phyloP scores from a whole-genome alignment of 2,888 invertebrate genomes.

The Tuberolachnus salignus region DNA sequence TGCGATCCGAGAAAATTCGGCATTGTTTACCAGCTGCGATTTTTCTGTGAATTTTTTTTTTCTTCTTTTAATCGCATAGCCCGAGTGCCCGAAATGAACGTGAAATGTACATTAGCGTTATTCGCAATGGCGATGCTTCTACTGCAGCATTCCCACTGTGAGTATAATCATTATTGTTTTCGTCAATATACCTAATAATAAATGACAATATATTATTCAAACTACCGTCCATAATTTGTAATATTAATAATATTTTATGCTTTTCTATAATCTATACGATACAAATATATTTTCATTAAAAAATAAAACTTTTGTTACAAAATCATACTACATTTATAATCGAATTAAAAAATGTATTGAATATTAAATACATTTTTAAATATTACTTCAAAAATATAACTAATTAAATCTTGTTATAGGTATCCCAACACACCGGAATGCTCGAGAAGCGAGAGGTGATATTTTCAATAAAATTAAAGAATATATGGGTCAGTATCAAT shows the following conservation, averaged over 20 bases:
- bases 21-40: too few relatives aligned
- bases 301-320: background rate
- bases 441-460: background rate
- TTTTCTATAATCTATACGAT: too few relatives aligned
- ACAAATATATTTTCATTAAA: too few relatives aligned
- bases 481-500: background rate
- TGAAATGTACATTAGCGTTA: background rate
- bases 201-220: background rate
- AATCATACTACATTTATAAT: background rate
- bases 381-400: background rate
- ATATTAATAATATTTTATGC: too few relatives aligned
- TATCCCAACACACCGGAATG: constrained; percentile 25
- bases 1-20: background rate
- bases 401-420: background rate
- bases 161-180: background rate
- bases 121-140: constrained; percentile 10
- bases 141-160: constrained; percentile 10
- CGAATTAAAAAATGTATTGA: too few relatives aligned
- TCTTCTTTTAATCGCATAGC: too few relatives aligned
- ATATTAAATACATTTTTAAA: too few relatives aligned
- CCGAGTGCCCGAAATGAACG: background rate
- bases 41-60: too few relatives aligned
- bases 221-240: too few relatives aligned
- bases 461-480: background rate
- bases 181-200: background rate